A percentile compares a stretch with the other conserved stretches of the same genome.
These are phyloP conservation scores for Leptonema lineaticorne DNA, from an alignment of 1,140 invertebrate species.

Conservation along the genomic window DNA sequence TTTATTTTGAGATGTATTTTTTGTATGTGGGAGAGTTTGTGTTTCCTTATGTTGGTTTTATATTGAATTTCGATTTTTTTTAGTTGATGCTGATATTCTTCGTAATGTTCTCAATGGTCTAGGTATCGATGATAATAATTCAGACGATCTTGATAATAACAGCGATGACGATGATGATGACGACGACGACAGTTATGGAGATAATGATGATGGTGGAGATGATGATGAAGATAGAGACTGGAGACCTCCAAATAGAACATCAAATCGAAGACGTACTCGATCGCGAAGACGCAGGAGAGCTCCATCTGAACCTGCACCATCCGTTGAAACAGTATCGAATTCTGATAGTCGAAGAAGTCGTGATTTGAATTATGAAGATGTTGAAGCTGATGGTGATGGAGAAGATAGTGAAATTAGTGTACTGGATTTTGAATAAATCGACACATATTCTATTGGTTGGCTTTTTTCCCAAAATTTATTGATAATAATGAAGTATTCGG, in stretches of 20 bases:
- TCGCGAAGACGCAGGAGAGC: slow-evolving; percentile 31
- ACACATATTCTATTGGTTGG: too few relatives aligned
- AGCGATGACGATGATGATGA: slow-evolving; percentile 49
- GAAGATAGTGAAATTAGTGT: slow-evolving; percentile 36
- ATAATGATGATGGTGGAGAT: slow-evolving; percentile 50
- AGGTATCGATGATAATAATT: slow-evolving; percentile 20
- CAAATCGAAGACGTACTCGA: slow-evolving; percentile 29
- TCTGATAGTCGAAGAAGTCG: slow-evolving; percentile 38
- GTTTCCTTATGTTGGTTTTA: slow-evolving; percentile 6
- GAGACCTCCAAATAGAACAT: slow-evolving; percentile 49
- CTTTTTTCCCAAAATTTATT: too few relatives aligned
- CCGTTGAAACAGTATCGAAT: slow-evolving; percentile 40
- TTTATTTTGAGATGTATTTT: slow-evolving; percentile 13
- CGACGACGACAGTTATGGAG: slow-evolving; percentile 48
- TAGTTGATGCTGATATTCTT: slow-evolving; percentile 38
- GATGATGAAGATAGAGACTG: slow-evolving; percentile 46
- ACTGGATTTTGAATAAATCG: slow-evolving; percentile 11
- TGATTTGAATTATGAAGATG: slow-evolving; percentile 18
- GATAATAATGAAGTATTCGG: too few relatives aligned
- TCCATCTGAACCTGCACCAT: slow-evolving; percentile 37
- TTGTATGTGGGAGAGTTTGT: too few relatives aligned
- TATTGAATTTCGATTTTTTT: slow-evolving; percentile 22
- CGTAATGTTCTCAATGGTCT: slow-evolving; percentile 28
- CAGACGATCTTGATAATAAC: slow-evolving; percentile 17
- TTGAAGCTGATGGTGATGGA: slow-evolving; percentile 35